Conservation (phyloP, 1,140 invertebrate species). For the Drosophila rufa region DNA sequence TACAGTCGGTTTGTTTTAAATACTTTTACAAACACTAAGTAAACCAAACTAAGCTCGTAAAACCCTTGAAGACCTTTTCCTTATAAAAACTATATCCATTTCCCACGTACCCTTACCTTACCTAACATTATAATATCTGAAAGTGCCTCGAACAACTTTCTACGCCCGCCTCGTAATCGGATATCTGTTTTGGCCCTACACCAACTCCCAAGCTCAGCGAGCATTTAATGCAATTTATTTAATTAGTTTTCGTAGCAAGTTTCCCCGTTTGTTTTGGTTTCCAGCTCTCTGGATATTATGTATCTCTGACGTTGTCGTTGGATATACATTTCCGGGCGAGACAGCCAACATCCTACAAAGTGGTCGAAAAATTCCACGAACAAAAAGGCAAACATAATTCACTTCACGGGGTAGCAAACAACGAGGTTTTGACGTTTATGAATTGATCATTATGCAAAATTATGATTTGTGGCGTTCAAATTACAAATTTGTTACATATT, state of each 20-base stretch:
- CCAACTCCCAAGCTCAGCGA: conserved; percentile 27
- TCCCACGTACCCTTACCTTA: not conserved
- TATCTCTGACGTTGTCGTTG: conserved; percentile 18
- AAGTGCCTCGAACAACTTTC: conserved; percentile 12
- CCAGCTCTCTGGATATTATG: not conserved
- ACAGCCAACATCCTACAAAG: conserved; percentile 18
- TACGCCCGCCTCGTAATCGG: conserved; percentile 44
- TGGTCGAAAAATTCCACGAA: conserved; percentile 48
- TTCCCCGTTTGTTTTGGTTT: conserved; percentile 22
- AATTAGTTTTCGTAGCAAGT: conserved; percentile 74
- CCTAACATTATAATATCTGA: not conserved
- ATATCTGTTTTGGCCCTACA: conserved; percentile 60
- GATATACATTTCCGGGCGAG: conserved; percentile 35
- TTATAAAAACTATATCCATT: too few species aligned
- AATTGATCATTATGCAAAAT: conserved; percentile 85
- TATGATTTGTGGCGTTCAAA: conserved; percentile 84
- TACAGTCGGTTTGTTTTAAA: accelerated
- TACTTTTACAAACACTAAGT: not conserved
- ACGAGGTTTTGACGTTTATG: conserved; percentile 77
- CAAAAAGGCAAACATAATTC: conserved; percentile 65
- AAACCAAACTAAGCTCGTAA: too few species aligned
- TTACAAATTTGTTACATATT: conserved; percentile 81
- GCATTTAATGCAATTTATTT: conserved; percentile 72
- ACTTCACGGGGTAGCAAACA: conserved; percentile 44
- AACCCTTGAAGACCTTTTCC: too few species aligned